A percentile compares a stretch with the other conserved stretches of the same genome.
These are phyloP conservation scores for Atta cephalotes DNA, from an alignment of 1,140 invertebrate species.

Conservation along the genomic window DNA sequence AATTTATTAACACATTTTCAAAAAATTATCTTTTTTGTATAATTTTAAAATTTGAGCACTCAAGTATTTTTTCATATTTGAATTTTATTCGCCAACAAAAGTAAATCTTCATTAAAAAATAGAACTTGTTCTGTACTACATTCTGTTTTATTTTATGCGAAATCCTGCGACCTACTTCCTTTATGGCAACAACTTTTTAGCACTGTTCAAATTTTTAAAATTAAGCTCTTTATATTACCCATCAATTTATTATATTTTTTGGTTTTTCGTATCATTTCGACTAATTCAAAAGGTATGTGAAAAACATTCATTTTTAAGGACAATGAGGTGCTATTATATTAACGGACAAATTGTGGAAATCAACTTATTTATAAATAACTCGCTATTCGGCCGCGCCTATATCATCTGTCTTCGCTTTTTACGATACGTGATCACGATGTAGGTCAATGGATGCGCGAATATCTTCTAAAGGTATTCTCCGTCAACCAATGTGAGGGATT, in stretches of 20 bases:
- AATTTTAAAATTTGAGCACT: background rate
- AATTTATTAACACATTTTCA: slow-evolving; percentile 8
- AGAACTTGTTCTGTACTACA: slow-evolving; percentile 11
- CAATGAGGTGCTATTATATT: too few relatives aligned
- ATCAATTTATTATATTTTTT: background rate
- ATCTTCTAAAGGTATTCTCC: slow-evolving; percentile 69
- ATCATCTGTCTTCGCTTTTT: slow-evolving; percentile 57
- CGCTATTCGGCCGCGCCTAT: background rate
- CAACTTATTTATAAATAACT: slow-evolving; percentile 72
- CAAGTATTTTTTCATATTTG: background rate
- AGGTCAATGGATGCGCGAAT: slow-evolving; percentile 73
- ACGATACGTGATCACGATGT: slow-evolving; percentile 58
- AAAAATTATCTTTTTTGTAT: background rate
- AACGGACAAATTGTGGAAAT: slow-evolving; percentile 36
- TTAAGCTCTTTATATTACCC: background rate
- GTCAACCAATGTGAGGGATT: slow-evolving; percentile 60
- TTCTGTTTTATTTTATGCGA: slow-evolving; percentile 32
- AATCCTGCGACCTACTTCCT: slow-evolving; percentile 28
- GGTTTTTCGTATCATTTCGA: background rate
- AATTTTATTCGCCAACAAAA: background rate
- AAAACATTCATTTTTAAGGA: background rate
- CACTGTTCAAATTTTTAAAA: slow-evolving; percentile 40
- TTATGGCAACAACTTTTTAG: slow-evolving; percentile 51
- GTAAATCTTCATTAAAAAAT: slow-evolving; percentile 61
- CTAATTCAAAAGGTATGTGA: background rate